Percentiles rank a stretch among this genome's conserved stretches.
Conservation (phyloP, 2,888 invertebrate species). For the Lithodes maja region DNA sequence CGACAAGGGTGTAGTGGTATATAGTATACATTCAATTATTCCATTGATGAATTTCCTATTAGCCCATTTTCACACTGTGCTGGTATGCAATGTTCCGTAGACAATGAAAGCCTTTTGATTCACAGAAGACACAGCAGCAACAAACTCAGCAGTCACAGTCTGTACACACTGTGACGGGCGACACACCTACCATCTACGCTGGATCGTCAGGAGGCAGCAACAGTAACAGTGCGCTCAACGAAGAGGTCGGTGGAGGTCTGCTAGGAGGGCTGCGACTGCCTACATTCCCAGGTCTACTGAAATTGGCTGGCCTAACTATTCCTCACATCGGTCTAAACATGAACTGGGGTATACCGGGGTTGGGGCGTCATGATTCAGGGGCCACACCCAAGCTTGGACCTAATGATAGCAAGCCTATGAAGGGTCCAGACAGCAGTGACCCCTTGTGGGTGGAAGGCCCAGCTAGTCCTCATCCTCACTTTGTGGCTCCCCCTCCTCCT, state of each 20-base stretch:
- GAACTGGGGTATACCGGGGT: constrained; percentile 52
- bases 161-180: constrained; percentile 75
- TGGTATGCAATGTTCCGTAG: too few species aligned
- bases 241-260: background rate
- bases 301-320: constrained; percentile 44
- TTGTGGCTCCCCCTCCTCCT: constrained; percentile 31
- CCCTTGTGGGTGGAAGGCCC: constrained; percentile 52
- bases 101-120: too few species aligned
- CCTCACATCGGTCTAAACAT: constrained; percentile 64
- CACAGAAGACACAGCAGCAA: background rate
- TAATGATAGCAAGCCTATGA: constrained; percentile 44
- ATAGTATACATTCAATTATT: too few species aligned
- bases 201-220: constrained; percentile 71
- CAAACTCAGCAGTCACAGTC: background rate
- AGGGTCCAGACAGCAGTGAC: constrained; percentile 41
- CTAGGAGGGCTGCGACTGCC: constrained; percentile 30
- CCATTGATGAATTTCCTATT: too few species aligned
- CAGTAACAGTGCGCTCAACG: background rate
- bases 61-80: too few species aligned
- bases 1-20: too few species aligned
- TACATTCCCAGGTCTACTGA: constrained; percentile 46
- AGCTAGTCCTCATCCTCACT: constrained; percentile 47
- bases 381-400: background rate
- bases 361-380: constrained; percentile 48
- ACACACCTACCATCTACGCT: constrained; percentile 80